Base-by-base conservation (phyloP, 64 coral and sea anemone species). In the Exaiptasia diaphana region DNA sequence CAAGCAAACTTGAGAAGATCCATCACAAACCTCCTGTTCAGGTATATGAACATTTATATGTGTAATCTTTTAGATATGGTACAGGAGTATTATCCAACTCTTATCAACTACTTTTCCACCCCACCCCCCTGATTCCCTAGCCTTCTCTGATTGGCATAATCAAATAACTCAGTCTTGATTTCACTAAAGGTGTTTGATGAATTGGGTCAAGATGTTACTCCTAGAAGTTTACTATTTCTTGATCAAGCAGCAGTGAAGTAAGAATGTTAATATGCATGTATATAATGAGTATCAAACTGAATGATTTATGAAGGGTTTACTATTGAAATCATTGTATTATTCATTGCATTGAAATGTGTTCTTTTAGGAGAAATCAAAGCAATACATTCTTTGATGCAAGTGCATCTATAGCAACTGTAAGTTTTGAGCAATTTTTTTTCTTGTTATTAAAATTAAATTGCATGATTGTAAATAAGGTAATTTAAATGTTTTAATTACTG, bases 211-310 rank as follows among this genome's bases (percentile, higher is more conserved):
- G 93, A 97, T 73, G 93, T 97, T 7, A 97, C 93, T 40, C 93
- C 93, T 45, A 82, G 53, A 64, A 90, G 88, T 38, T 78, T 97
- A 1, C 56, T 97, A 38, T 57, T 78, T 29, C 38, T 91, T 62
- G 93, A 97, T 91, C 88, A 85, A n/a, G 74, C 57, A 74, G 54
- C 89, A 78, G 77, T 97, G 3, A 97, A 97, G 93, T 97, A 77
- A 72, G 88, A 76, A 67, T 2, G 20, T 50, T 25, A n/a, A 78
- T 61, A 35, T 57, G 54, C 23, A 24, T 8, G 6, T 15, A 7
- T 46, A 46, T 58, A 6, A 0, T 17, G 17, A 37, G 8, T 8
- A 53, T 36, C 2, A 27, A 57, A 32, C 3, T 58, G 1, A 5
- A 29, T 33, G 17, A 38, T 38, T 33, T 78, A 32, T 0, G 5